Percentiles rank a stretch among this genome's conserved stretches.
phyloP scores from a whole-genome alignment of 2,888 invertebrate species.

The Archaeoteleia sp. region DNA sequence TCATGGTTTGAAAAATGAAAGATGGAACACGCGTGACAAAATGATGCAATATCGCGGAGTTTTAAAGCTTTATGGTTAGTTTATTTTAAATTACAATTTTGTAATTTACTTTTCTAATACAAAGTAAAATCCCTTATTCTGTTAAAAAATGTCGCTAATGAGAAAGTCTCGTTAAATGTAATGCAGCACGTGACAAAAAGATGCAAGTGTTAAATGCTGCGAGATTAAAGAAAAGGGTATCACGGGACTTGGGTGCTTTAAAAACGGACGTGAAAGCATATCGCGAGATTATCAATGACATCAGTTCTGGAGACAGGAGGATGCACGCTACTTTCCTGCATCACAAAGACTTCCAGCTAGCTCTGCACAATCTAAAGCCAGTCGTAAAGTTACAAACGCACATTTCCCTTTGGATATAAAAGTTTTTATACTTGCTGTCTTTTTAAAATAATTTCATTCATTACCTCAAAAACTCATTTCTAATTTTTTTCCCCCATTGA shows the following conservation, averaged over 20 bases:
- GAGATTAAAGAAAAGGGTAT: slow-evolving; percentile 76
- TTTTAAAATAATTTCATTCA: too few species aligned
- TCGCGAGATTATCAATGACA: slow-evolving; percentile 78
- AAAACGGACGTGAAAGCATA: slow-evolving; percentile 78
- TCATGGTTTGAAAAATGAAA: slow-evolving; percentile 80
- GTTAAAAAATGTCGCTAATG: slow-evolving; percentile 1
- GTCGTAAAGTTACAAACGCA: slow-evolving; percentile 62
- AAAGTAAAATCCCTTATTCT: background rate
- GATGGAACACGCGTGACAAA: slow-evolving; percentile 82
- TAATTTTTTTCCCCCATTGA: too few species aligned
- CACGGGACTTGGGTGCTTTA: slow-evolving; percentile 78
- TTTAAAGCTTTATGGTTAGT: slow-evolving; percentile 80
- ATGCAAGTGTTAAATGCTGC: slow-evolving; percentile 78
- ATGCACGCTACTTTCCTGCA: slow-evolving; percentile 78
- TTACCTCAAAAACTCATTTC: too few species aligned
- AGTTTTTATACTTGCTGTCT: too few species aligned
- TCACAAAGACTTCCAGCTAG: slow-evolving; percentile 78
- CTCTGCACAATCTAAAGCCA: slow-evolving; percentile 75
- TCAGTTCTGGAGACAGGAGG: slow-evolving; percentile 79
- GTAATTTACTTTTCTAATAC: slow-evolving; percentile 4
- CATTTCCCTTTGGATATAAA: too few species aligned
- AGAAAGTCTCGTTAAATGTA: slow-evolving; percentile 19
- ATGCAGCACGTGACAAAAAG: slow-evolving; percentile 79
- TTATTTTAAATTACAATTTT: slow-evolving; percentile 10
- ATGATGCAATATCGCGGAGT: slow-evolving; percentile 81